phyloP scores from a whole-genome alignment of 2,797 vertebrate species.

The Tragelaphus eurycerus region DNA sequence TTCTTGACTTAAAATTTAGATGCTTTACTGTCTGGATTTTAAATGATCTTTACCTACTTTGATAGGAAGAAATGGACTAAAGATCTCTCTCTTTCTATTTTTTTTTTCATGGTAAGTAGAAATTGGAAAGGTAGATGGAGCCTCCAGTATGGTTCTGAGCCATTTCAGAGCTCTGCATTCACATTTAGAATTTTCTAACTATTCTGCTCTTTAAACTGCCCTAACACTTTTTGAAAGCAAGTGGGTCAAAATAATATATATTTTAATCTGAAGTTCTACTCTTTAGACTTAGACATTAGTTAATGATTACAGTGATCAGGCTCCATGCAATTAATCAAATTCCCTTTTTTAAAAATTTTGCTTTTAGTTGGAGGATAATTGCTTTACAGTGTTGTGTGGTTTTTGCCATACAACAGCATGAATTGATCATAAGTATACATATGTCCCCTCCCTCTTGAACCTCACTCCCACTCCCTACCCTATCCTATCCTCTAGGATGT shows the following conservation, averaged over 20 bases:
- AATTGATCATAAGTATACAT: not conserved
- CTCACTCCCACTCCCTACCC: not conserved
- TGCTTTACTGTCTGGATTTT: not conserved
- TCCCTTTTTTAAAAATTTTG: not conserved
- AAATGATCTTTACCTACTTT: not conserved
- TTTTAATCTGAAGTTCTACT: not conserved
- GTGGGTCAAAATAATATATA: not conserved
- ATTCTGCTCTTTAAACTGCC: not conserved
- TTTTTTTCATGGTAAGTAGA: not conserved
- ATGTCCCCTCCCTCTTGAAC: not conserved
- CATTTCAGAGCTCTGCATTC: not conserved
- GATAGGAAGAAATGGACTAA: not conserved
- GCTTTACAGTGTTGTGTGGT: not conserved
- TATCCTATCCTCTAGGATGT: not conserved
- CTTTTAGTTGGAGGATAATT: not conserved
- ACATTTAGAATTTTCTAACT: not conserved
- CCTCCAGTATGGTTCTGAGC: not conserved
- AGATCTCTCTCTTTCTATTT: not conserved
- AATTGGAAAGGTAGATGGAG: not conserved
- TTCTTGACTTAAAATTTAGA: constrained; percentile 30
- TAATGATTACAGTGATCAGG: not conserved
- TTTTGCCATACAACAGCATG: not conserved
- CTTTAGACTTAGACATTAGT: not conserved
- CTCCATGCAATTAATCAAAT: not conserved
- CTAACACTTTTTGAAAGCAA: not conserved